Evolutionary conservation across 64 coral and sea anemone genomes (phyloP).

Genomic region (Pocillopora damicornis): DNA sequence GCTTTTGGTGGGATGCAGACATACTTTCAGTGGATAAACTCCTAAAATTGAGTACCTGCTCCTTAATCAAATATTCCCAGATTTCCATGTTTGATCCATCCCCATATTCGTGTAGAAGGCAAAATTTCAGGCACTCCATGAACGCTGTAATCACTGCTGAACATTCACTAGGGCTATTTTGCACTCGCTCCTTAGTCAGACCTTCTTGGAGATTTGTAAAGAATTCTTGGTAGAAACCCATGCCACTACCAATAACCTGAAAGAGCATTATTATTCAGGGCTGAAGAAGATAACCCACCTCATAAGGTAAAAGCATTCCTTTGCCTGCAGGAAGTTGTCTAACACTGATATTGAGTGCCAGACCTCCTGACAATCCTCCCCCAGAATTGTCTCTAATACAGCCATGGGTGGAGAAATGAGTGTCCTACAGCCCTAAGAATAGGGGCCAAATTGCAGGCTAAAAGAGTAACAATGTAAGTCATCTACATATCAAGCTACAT

Average conservation of each 20-base stretch:
- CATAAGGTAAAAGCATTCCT: too few species aligned
- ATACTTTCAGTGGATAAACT: too few species aligned
- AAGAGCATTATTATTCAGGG: not conserved
- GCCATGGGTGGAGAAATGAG: too few species aligned
- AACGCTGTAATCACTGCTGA: slow-evolving; percentile 70
- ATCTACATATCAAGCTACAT: too few species aligned
- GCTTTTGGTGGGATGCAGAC: too few species aligned
- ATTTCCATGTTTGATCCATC: slow-evolving; percentile 5
- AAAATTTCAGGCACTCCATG: slow-evolving; percentile 93
- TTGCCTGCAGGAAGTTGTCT: too few species aligned
- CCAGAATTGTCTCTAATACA: too few species aligned
- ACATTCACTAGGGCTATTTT: slow-evolving; percentile 74
- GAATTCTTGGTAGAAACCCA: slow-evolving; percentile 75
- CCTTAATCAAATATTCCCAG: slow-evolving; percentile 61
- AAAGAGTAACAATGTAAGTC: too few species aligned
- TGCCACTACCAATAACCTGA: slow-evolving; percentile 46
- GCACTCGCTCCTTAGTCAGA: slow-evolving; percentile 47
- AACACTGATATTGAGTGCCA: too few species aligned
- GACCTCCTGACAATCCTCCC: too few species aligned
- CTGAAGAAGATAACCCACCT: not conserved
- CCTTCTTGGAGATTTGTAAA: slow-evolving; percentile 73
- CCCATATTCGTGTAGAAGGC: slow-evolving; percentile 20
- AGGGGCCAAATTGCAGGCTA: too few species aligned
- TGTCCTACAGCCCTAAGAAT: too few species aligned
- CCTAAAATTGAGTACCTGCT: slow-evolving; percentile 47